Evolutionary conservation across 2,888 invertebrate genomes (phyloP).

Genomic region (Nezara viridula): DNA sequence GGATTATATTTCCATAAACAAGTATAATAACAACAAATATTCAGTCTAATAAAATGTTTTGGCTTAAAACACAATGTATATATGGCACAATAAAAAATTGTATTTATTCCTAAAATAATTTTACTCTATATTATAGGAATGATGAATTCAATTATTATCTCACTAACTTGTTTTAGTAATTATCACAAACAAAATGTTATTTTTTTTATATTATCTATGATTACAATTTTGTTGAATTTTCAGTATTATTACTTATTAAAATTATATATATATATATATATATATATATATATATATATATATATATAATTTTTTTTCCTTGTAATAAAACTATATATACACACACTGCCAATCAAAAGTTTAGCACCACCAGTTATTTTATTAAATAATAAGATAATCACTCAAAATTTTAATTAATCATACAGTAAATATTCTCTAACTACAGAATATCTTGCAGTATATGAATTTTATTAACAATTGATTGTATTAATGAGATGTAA

Average conservation of each 20-base stretch:
- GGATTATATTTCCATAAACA: background rate
- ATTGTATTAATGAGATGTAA: no score
- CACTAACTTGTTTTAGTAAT: background rate
- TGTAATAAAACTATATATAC: no score
- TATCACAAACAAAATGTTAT: background rate
- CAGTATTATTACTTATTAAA: background rate
- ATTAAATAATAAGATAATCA: no score
- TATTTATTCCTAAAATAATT: background rate
- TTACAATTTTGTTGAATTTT: background rate
- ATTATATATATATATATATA: no score
- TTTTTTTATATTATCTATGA: background rate
- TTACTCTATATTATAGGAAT: background rate
- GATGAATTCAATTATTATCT: background rate
- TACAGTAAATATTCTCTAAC: no score
- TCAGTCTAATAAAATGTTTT: background rate
- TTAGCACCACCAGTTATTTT: no score
- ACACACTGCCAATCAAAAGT: no score
- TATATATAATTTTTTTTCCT: no score
- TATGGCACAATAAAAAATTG: background rate
- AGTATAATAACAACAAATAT: background rate
- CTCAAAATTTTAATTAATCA: no score
- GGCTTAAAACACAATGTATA: background rate
- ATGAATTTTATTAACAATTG: no score
- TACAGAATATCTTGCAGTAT: no score
- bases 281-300: no score